phyloP scores from a whole-genome alignment of 1,140 invertebrate species.

The Rhynchophorus ferrugineus region DNA sequence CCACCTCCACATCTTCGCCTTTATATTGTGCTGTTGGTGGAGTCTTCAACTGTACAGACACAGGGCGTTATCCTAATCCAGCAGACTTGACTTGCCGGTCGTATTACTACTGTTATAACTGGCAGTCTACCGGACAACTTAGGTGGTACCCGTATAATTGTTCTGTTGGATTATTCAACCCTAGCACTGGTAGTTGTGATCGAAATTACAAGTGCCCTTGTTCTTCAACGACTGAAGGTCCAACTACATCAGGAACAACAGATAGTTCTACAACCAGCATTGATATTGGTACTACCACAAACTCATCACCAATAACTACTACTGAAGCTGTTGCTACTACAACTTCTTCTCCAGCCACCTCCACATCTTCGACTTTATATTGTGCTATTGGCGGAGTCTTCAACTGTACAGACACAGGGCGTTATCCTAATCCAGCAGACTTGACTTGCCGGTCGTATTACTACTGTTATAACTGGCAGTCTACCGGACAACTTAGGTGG shows the following conservation, averaged over 20 bases:
- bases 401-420: background rate
- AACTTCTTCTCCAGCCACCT: background rate
- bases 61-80: background rate
- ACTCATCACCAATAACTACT: background rate
- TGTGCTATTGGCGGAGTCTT: background rate
- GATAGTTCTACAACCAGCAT: no score
- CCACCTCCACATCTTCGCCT: background rate
- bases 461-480: background rate
- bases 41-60: background rate
- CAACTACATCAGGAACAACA: no score
- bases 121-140: no score
- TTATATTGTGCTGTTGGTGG: background rate
- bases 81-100: background rate
- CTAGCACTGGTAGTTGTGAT: no score
- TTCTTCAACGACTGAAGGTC: no score
- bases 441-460: background rate
- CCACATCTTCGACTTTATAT: background rate
- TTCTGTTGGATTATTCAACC: no score
- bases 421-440: background rate
- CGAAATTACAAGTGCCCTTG: no score
- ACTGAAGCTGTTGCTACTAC: background rate
- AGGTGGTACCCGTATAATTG: no score
- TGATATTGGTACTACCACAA: background rate
- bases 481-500: background rate
- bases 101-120: background rate